A percentile compares a stretch with the other conserved stretches of the same genome.
Evolutionary conservation across 2,113 vertebrate genomes (phyloP).

Genomic region (Labeo rohita): DNA sequence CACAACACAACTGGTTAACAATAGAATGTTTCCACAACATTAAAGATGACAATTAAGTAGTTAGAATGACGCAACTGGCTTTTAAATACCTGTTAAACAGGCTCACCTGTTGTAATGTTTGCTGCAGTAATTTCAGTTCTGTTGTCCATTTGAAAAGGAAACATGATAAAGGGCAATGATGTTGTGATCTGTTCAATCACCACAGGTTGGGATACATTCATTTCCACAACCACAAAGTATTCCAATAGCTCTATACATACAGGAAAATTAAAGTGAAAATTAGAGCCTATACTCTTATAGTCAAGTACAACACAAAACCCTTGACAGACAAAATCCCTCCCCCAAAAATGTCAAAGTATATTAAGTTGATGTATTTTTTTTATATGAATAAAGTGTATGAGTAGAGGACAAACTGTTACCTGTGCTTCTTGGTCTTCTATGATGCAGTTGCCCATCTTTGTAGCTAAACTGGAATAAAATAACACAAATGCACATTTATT

Average conservation of each 20-base stretch:
- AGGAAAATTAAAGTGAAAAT: conserved; percentile 29
- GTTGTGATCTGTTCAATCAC: conserved; percentile 36
- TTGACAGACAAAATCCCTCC: background rate
- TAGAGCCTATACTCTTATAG: background rate
- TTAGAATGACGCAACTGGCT: background rate
- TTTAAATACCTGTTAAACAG: background rate
- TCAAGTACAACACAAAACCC: background rate
- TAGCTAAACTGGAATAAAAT: conserved; percentile 44
- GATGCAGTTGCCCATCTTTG: conserved; percentile 39
- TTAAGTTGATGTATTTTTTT: background rate
- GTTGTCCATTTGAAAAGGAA: conserved; percentile 57
- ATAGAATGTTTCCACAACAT: background rate
- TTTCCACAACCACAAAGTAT: conserved; percentile 58
- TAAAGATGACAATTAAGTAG: background rate
- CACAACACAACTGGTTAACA: background rate
- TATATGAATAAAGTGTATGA: background rate
- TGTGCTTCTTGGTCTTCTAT: conserved; percentile 52
- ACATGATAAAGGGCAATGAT: conserved; percentile 14
- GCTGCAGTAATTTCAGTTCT: conserved; percentile 46
- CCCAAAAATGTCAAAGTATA: background rate
- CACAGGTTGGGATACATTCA: conserved; percentile 53
- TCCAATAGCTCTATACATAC: background rate
- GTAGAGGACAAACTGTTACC: background rate
- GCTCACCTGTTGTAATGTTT: conserved; percentile 64
- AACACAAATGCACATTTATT: background rate